Conservation (phyloP, 2,797 vertebrate genomes). For the Hozukius guyotensis region DNA sequence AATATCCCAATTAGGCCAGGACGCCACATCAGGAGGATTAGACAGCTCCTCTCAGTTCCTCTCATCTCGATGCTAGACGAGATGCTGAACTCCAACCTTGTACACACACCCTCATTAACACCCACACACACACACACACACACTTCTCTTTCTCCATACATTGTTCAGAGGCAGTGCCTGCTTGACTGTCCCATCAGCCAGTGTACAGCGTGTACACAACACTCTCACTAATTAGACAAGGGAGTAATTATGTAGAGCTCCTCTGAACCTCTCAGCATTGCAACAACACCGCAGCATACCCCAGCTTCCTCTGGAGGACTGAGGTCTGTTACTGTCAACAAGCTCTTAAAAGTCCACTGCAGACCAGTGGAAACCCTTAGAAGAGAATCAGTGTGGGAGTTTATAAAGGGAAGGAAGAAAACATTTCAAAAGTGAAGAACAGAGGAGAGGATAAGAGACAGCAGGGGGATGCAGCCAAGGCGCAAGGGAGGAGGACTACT, state of each 20-base stretch:
- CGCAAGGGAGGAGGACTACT: conserved; percentile 38
- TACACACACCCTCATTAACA: conserved; percentile 71
- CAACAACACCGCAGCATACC: conserved; percentile 50
- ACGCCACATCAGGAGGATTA: conserved; percentile 85
- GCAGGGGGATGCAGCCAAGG: conserved; percentile 46
- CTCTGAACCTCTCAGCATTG: conserved; percentile 61
- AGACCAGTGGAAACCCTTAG: conserved; percentile 50
- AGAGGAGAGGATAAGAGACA: conserved; percentile 52
- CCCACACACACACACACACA: conserved; percentile 7
- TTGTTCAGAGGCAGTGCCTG: conserved; percentile 76
- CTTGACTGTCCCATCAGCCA: conserved; percentile 86
- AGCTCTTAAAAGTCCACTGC: conserved; percentile 69
- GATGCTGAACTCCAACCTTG: conserved; percentile 73
- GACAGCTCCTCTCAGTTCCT: conserved; percentile 76
- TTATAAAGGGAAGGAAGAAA: conserved; percentile 47
- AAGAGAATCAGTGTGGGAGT: conserved; percentile 54
- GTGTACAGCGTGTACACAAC: conserved; percentile 83
- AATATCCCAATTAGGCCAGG: conserved; percentile 92
- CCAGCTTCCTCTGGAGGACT: conserved; percentile 60
- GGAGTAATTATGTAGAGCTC: conserved; percentile 84
- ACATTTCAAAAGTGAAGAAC: conserved; percentile 64
- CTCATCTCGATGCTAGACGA: conserved; percentile 68
- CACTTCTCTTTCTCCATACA: conserved; percentile 63
- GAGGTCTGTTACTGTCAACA: conserved; percentile 74
- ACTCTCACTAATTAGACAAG: conserved; percentile 89